Evolutionary conservation across 2,113 vertebrate species (phyloP).

Genomic region (Hemiscyllium ocellatum): DNA sequence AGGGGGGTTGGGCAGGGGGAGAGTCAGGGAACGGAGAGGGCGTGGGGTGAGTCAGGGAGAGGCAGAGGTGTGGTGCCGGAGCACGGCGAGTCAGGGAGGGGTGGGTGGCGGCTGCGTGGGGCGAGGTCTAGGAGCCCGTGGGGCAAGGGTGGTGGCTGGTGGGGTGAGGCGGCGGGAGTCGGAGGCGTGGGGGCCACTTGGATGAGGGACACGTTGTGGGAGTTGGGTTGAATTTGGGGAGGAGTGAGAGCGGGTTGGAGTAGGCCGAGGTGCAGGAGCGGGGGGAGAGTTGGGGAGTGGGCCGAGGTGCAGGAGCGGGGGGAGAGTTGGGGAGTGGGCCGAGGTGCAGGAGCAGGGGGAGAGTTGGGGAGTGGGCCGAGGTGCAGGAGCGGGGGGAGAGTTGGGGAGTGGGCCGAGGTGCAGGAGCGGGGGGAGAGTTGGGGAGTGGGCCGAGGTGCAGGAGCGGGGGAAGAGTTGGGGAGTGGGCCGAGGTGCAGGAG

Average conservation of each 20-base stretch:
- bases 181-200: too few species aligned
- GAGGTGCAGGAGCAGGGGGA: conserved; percentile 47
- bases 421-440: conserved; percentile 50
- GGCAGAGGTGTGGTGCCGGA: neutral
- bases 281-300: conserved; percentile 44
- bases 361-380: conserved; percentile 40
- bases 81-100: too few species aligned
- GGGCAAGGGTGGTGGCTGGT: too few species aligned
- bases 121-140: too few species aligned
- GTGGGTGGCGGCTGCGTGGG: too few species aligned
- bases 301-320: conserved; percentile 44
- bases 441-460: conserved; percentile 39
- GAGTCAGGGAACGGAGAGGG: neutral
- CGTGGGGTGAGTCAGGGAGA: too few species aligned
- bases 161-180: too few species aligned
- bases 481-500: conserved; percentile 42
- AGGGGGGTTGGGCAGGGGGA: too few species aligned
- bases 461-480: conserved; percentile 44
- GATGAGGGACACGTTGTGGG: too few species aligned
- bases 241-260: too few species aligned
- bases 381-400: conserved; percentile 47
- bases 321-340: conserved; percentile 30
- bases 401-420: too few species aligned
- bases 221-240: too few species aligned
- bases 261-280: conserved; percentile 49